Evolutionary conservation across 2,888 invertebrate species (phyloP).

Genomic region (Seira sanloemensis): DNA sequence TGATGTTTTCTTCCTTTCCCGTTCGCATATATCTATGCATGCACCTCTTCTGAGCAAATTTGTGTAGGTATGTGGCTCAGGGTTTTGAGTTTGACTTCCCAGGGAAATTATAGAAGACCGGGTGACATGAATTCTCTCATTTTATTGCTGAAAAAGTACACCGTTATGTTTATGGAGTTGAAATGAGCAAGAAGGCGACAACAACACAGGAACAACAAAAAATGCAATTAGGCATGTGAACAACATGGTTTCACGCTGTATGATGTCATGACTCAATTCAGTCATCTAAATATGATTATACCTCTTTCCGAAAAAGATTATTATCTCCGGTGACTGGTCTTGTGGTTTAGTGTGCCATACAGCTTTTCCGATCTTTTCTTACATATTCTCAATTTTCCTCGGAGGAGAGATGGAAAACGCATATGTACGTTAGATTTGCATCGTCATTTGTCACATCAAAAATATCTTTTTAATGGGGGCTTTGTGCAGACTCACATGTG

Average conservation of each 20-base stretch:
- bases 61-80: no score
- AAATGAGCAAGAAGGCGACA: constrained; percentile 4
- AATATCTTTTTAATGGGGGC: background rate
- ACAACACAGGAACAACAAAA: background rate
- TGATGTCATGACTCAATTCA: constrained; percentile 41
- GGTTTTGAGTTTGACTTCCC: background rate
- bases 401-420: background rate
- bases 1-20: background rate
- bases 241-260: constrained; percentile 11
- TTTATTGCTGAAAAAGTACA: constrained; percentile 34
- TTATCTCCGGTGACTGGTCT: background rate
- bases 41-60: background rate
- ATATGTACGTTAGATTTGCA: background rate
- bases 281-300: background rate
- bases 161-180: constrained; percentile 53
- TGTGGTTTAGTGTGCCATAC: background rate
- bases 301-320: background rate
- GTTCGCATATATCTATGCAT: background rate
- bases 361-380: background rate
- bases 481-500: background rate
- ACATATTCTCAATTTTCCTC: background rate
- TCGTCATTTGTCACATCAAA: background rate
- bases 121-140: constrained; percentile 49
- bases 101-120: constrained; percentile 19
- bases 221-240: constrained; percentile 59